A percentile compares a stretch with the other conserved stretches of the same genome.
Evolutionary conservation across 2,113 vertebrate genomes (phyloP).

Genomic region (Felis catus): DNA sequence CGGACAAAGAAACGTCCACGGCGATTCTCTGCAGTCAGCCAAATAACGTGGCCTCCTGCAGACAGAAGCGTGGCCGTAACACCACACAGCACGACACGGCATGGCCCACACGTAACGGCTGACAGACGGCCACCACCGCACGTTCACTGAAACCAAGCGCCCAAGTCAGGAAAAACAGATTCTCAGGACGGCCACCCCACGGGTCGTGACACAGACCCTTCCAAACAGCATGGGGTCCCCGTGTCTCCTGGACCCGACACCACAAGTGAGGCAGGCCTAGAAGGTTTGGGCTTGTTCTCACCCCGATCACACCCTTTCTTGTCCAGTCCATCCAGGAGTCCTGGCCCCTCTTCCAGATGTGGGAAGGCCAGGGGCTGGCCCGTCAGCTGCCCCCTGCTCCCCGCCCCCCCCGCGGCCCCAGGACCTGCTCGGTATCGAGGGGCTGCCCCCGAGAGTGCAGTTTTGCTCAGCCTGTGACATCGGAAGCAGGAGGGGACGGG

Average conservation of each 20-base stretch:
- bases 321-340: not conserved
- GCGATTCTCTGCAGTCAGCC: too few species aligned
- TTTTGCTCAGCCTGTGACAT: not conserved
- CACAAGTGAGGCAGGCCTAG: not conserved
- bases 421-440: not conserved
- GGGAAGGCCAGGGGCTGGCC: not conserved
- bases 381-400: rapidly evolving
- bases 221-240: not conserved
- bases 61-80: too few species aligned
- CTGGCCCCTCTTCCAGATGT: too few species aligned
- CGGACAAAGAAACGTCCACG: rapidly evolving
- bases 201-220: not conserved
- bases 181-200: not conserved
- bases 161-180: rapidly evolving
- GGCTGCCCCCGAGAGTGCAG: not conserved
- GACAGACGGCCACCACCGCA: not conserved
- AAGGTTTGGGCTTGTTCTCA: not conserved
- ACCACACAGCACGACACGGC: rapidly evolving
- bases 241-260: too few species aligned
- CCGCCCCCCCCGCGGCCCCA: not conserved
- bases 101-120: not conserved
- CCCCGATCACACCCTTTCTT: not conserved
- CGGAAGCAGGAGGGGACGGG: not conserved
- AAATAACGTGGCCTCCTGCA: not conserved
- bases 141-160: not conserved